phyloP scores from a whole-genome alignment of 2,888 invertebrate genomes.

The Arenicola marina region DNA sequence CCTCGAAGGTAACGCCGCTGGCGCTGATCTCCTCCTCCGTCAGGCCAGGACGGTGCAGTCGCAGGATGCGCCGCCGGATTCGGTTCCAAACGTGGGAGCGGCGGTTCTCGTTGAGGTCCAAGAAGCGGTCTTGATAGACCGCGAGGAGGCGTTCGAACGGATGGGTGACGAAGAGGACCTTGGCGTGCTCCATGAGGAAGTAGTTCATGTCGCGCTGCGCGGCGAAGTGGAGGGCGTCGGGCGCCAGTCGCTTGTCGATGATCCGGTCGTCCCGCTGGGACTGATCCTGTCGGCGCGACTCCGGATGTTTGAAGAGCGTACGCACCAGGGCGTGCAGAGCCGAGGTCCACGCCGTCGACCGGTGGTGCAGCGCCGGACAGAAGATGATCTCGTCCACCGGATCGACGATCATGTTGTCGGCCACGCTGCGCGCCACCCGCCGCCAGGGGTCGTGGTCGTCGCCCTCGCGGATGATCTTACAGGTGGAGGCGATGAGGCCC shows the following conservation, averaged over 20 bases:
- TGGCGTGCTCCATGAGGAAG: neutral
- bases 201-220: neutral
- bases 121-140: neutral
- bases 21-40: conserved; percentile 2
- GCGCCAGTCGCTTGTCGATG: neutral
- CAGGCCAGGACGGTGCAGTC: neutral
- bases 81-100: neutral
- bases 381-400: neutral
- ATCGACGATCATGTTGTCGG: neutral
- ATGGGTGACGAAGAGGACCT: conserved; percentile 3
- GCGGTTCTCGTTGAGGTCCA: conserved; percentile 1
- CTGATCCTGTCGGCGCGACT: neutral
- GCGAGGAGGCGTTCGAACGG: conserved; percentile 1
- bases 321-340: neutral
- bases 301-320: neutral
- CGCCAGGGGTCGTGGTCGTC: conserved; percentile 1
- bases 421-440: conserved; percentile 3
- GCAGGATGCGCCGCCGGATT: conserved; percentile 1
- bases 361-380: neutral
- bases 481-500: neutral
- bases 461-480: neutral
- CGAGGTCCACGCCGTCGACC: conserved; percentile 3
- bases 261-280: neutral
- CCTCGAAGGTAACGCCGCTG: neutral
- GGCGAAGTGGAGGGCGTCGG: neutral